Evolutionary conservation across 2,888 invertebrate genomes (phyloP), one percentile per base, ranked within the genome.

Genomic region (Peribatodes rhomboidaria): DNA sequence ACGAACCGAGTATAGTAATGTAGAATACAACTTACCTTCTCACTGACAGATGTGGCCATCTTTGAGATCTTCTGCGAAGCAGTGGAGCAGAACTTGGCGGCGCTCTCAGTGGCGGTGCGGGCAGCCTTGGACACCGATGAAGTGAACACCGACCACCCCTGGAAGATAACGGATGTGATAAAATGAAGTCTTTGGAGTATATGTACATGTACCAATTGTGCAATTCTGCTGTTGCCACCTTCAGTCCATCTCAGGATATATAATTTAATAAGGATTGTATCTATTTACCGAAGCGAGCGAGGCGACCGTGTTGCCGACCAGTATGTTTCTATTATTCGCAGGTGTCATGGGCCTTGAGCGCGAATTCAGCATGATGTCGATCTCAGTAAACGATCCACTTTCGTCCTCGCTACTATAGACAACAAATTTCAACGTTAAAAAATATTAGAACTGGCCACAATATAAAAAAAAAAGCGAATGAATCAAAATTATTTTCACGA

Each of bases 121-220:
- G 98, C 98, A 71, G 98, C 95, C 90, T 98, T 98, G 7, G 96
- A 95, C 44, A 99, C 98, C 2, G 98, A 97, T 14, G 97, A 94
- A 3, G 98, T 96, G 81, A 99, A 95, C 77, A 98, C 90, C 13
- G 97, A 97, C 98, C 98, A 98, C 2, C 98, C 98, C 98, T 98
- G 86, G 4, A 55, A 55, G 0, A 20, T 27, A 27, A 27, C 2
- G 27, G 3, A 27, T 27, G 2, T 27, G 6, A 27, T 27, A 27
- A 27, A 27, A 27, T 27, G 27, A n/a, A n/a, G n/a, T n/a, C n/a
- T n/a, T n/a, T n/a, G n/a, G n/a, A n/a, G n/a, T n/a, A n/a, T n/a
- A n/a, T n/a, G n/a, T n/a, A n/a, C n/a, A 4, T 6, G 37, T n/a
- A 7, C 1, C 11, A 10, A 42, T 18, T 14, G 18, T 14, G 18